Evolutionary conservation across 2,797 vertebrate species (phyloP).

Genomic region (Arnoldichthys spilopterus): DNA sequence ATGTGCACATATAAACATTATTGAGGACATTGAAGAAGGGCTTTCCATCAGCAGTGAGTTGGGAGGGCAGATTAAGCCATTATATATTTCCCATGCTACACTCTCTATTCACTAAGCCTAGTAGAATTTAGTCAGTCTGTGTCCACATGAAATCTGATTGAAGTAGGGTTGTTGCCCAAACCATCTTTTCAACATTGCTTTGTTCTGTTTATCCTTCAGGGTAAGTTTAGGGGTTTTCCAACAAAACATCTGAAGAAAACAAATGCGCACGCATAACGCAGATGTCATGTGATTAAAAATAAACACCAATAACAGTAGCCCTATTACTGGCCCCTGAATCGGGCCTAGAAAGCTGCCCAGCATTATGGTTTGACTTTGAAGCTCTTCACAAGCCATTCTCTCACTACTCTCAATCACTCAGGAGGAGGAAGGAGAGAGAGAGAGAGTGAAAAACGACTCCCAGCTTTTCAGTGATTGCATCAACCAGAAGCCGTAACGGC

Average conservation of each 20-base stretch:
- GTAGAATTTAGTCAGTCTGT: not conserved
- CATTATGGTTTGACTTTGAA: conserved; percentile 20
- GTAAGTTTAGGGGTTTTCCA: not conserved
- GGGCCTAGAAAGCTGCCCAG: not conserved
- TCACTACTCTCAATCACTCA: not conserved
- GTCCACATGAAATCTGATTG: not conserved
- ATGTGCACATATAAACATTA: not conserved
- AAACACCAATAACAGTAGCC: not conserved
- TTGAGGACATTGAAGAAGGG: not conserved
- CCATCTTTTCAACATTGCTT: not conserved
- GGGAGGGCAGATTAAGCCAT: not conserved
- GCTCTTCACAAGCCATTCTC: conserved; percentile 19
- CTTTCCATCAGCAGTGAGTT: not conserved
- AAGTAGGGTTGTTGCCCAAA: not conserved
- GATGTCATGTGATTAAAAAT: not conserved
- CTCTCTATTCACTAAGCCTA: not conserved
- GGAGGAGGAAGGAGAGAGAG: conserved; percentile 1
- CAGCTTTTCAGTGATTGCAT: conserved; percentile 19
- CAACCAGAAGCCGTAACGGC: conserved; percentile 3
- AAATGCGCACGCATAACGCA: not conserved
- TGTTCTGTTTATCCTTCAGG: not conserved
- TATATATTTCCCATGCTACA: not conserved
- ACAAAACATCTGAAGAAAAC: conserved; percentile 8
- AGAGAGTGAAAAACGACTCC: not conserved
- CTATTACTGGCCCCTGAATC: not conserved